Base-by-base conservation (phyloP, 2,113 vertebrate species). In the Psilopogon haemacephalus region DNA sequence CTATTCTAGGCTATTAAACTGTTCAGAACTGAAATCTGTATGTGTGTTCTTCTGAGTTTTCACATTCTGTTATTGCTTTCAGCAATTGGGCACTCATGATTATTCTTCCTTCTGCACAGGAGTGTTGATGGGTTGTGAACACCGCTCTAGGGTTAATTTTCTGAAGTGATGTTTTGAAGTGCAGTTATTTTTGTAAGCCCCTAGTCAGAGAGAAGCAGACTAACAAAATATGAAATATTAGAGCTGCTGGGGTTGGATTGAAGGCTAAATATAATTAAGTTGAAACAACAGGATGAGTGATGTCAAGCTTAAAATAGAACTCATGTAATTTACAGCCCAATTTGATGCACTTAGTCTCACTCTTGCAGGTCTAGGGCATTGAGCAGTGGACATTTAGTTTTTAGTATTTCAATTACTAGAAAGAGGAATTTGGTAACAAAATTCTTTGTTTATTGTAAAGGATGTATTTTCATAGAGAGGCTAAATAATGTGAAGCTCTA, bases 211-310 rank as follows among this genome's bases (percentile, higher is more conserved):
- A 30, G 55, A 81, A 89, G 64, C 68, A 86, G 84, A 48, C 67
- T 91, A 89, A 89, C 68, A 91, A 88, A 91, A 94, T 81, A n/a
- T 80, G 84, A 95, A 94, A 67, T 88, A 94, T 71, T 91, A 60
- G 56, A 44, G 75, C 87, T 94, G 30, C 82, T 94, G 69, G 75
- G 72, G 42, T 72, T 80, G 54, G 72, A 88, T 67, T 92, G 85
- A 83, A 89, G 60, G 75, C 89, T 89, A 85, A 94, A 86, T 94
- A 89, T 94, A 95, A 93, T 91, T 80, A 88, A 67, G 84, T 54
- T 58, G 71, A 94, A 95, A 90, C 60, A 96, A 85, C 55, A 79
- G 78, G 52, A 96, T 96, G 89, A 96, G 58, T 89, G 28, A 92
- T 80, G 60, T 74, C 84, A 93, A 3, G 8, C 64, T 85, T 27